phyloP scores from a whole-genome alignment of 2,797 vertebrate species.

The Labeo calbasu region DNA sequence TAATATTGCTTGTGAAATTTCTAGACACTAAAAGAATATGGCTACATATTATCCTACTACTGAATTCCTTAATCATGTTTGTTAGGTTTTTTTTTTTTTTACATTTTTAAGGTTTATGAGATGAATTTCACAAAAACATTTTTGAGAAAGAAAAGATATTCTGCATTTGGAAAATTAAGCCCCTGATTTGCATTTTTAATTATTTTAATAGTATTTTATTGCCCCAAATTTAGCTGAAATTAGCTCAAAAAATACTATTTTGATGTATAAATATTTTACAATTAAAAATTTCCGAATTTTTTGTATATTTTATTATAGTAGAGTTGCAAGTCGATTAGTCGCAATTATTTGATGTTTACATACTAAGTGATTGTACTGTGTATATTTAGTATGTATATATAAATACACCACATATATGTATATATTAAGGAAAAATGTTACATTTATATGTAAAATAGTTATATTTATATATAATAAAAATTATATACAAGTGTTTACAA shows the following conservation, averaged over 20 bases:
- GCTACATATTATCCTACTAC: slow-evolving; percentile 8
- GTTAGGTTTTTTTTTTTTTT: neutral
- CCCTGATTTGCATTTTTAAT: neutral
- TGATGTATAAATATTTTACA: neutral
- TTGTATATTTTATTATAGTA: neutral
- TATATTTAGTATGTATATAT: too few relatives aligned
- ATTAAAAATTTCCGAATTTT: too few relatives aligned
- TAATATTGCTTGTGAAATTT: slow-evolving; percentile 15
- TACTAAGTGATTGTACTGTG: too few relatives aligned
- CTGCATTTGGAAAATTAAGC: neutral
- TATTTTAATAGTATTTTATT: neutral
- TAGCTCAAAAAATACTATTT: neutral
- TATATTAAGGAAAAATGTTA: too few relatives aligned
- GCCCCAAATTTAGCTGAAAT: neutral
- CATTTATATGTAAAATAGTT: too few relatives aligned
- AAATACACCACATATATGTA: too few relatives aligned
- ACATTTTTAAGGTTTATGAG: neutral
- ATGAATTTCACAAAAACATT: neutral
- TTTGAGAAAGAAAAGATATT: neutral
- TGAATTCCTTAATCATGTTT: neutral
- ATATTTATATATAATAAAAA: too few relatives aligned
- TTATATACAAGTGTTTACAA: too few relatives aligned
- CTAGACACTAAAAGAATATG: neutral
- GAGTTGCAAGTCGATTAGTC: too few relatives aligned
- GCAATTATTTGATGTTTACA: too few relatives aligned